Evolutionary conservation across 2,797 vertebrate genomes (phyloP), one percentile per base, ranked within the genome.

Genomic region (Thamnophis elegans): DNA sequence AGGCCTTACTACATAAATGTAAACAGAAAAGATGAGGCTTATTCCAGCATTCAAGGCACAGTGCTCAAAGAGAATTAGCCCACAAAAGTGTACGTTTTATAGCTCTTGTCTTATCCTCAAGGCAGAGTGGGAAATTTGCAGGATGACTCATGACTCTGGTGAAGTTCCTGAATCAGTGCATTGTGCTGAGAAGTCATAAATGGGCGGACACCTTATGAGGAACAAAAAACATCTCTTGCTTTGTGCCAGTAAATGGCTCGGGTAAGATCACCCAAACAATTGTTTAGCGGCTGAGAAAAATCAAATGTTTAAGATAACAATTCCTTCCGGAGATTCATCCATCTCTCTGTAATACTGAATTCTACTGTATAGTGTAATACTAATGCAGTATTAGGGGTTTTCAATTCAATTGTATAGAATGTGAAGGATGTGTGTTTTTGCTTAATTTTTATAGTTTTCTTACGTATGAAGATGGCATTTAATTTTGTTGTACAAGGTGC

Each of bases 161-260:
- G 91, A 1, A 94, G 94, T 91, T 95, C 93, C 92, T 96, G 95
- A 96, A 96, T 96, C 54, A 56, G 92, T 10, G 96, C 95, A 94
- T 96, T 97, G 96, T 97, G 94, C 95, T 93, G 86, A 95, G 95
- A 96, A 96, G 94, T 94, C 93, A 93, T 94, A 86, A 95, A 60
- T 11, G 0, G 4, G 26, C 90, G 4, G 54, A 68, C 92, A 82
- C 53, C 62, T 20, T 13, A 86, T 59, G 20, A 0, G 73, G 90
- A 93, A 22, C 18, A 0, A 88, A n/a, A 78, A 12, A 3, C 94
- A 55, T 90, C 92, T 25, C 93, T 42, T 68, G 14, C 18, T 20
- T 10, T 42, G 25, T 91, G 92, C 68, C 85, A 85, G 56, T 8
- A 85, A 89, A 87, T n/a, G 20, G 18, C 90, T 51, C 54, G 25